Evolutionary conservation across 2,113 vertebrate species (phyloP), one percentile per base, ranked within the genome.

Genomic region (Apistogramma diplotaenia): DNA sequence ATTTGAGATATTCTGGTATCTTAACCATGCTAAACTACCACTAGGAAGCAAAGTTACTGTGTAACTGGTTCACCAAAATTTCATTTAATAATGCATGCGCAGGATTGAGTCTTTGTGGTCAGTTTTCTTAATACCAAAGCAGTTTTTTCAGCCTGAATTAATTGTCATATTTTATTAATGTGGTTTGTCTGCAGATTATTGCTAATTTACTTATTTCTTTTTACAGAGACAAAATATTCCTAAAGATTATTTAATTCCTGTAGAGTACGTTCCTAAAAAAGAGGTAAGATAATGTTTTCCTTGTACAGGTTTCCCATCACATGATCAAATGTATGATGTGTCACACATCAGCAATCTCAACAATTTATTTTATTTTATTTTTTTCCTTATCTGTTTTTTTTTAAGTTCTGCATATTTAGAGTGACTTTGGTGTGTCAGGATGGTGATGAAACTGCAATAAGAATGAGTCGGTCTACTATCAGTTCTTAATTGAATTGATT

Each of bases 181-280:
- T 4, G 7, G 4, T 59, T 70, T 51, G 4, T 54, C 62, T 46
- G 10, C 3, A 12, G 13, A 62, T 23, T 27, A 43, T 59, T 53
- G 19, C 12, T 55, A 18, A 54, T 71, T 2, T 51, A 1, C 19
- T 51, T 35, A 5, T 76, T 82, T 85, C 35, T 71, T 84, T 85
- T 80, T 58, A 54, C 90, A 96, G 95, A 96, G 90, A 92, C 93
- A 95, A 78, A 96, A 96, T 91, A 96, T 96, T 87, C 95, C 95
- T 55, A 95, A 95, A 94, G 95, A 96, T 91, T 96, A 96, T 90
- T 94, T 87, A 84, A 96, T 96, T 92, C 91, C 93, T 76, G 86
- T 96, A 56, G 61, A n/a, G 53, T 95, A 92, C 87, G 70, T 96
- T 90, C 93, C 95, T 59, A 93, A 92, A 93, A 90, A 94, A 91